Base-by-base conservation (phyloP, 1,140 invertebrate genomes). In the Camponotus floridanus region DNA sequence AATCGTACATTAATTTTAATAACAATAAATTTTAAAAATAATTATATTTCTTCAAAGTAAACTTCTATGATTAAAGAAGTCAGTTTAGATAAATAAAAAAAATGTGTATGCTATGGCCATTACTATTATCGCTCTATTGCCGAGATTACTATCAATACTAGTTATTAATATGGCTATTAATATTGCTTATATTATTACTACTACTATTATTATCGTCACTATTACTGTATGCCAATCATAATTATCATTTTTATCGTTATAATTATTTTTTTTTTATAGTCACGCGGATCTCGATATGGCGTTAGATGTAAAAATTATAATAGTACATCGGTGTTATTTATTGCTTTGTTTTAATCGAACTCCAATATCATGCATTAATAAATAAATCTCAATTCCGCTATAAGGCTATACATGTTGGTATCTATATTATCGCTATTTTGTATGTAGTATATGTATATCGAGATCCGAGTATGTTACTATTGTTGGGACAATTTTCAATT, bases 401-500 rank as follows among this genome's bases (percentile, higher is more conserved):
- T 13, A 48, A 48, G 13, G 13, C 13, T 48, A 15, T 51, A 15
- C 4, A 18, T 51, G 15, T 51, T 8, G 1, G 2, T 42, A 42
- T 42, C 1, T 51, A 4, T 51, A 1, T 6, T 51, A 36, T 57
- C 31, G 2, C 36, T 36, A 73, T 21, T 57, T 21, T 11, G 18
- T 11, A 18, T 51, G 48, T 51, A 18, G 15, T 51, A 51, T 9
- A 0, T 26, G 26, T 45, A 48, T 42, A 78, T 48, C 18, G 26
- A 78, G 76, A 13, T 80, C 45, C n/a, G 4, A 79, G 33, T 80
- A 48, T 65, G 67, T 9, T 15, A 39, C 15, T 15, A 39, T 0
- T 48, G 8, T 65, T 48, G 7, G 21, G 33, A 78, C 18, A 79
- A 39, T 68, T 45, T 80, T 67, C 42, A 51, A 70, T 80, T 51